phyloP scores from a whole-genome alignment of 1,140 invertebrate genomes.

The Ceratina australensis region DNA sequence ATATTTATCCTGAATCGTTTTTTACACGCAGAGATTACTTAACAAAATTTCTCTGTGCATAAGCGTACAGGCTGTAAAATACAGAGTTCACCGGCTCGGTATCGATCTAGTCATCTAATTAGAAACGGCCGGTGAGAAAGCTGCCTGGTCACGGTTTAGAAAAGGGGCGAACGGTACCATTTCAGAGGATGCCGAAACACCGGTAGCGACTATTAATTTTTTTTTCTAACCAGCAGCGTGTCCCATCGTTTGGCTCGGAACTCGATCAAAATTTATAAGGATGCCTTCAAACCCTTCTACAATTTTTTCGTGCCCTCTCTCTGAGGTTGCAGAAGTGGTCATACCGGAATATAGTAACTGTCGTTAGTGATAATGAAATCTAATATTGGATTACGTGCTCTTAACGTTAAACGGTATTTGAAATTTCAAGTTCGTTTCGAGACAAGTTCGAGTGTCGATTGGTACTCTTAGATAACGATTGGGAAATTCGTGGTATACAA shows the following conservation, averaged over 20 bases:
- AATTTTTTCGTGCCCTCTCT: no score
- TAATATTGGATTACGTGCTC: no score
- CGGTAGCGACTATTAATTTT: constrained; percentile 64
- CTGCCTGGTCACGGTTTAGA: constrained; percentile 61
- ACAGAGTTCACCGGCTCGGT: constrained; percentile 12
- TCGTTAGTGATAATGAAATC: no score
- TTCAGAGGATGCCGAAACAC: constrained; percentile 68
- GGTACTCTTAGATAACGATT: no score
- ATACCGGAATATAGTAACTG: no score
- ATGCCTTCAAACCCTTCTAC: no score
- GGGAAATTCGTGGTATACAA: no score
- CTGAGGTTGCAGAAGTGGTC: no score
- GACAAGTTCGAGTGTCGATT: no score
- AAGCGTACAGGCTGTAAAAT: constrained; percentile 12
- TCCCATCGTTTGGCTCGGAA: background rate
- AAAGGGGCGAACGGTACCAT: constrained; percentile 52
- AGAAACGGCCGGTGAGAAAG: constrained; percentile 53
- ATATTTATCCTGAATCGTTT: no score
- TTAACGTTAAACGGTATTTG: constrained; percentile 3
- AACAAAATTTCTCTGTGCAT: background rate
- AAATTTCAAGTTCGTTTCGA: constrained; percentile 7
- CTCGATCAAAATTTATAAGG: background rate
- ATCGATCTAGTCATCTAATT: constrained; percentile 48
- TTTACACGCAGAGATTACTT: no score
- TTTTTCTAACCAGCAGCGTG: constrained; percentile 30